These are phyloP conservation scores for Bicyclus anynana DNA, from an alignment of 1,140 invertebrate genomes.

Conservation along the genomic window DNA sequence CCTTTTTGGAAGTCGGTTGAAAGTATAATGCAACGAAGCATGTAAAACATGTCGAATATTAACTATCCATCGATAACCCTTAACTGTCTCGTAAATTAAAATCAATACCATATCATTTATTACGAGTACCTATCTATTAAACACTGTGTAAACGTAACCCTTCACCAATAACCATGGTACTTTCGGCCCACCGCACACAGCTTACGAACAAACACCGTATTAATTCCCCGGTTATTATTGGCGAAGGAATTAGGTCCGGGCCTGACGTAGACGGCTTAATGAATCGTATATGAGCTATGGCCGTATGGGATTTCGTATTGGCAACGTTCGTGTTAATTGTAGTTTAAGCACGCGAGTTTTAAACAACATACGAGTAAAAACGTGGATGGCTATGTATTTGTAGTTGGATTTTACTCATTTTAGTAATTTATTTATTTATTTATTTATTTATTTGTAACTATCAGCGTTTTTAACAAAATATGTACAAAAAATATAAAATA, in stretches of 20 bases:
- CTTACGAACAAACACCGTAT: constrained; percentile 43
- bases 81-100: not conserved
- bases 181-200: constrained; percentile 39
- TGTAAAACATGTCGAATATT: too few species aligned
- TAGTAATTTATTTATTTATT: too few species aligned
- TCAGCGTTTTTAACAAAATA: too few species aligned
- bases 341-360: not conserved
- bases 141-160: constrained; percentile 18
- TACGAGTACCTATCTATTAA: constrained; percentile 5
- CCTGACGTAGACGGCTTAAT: constrained; percentile 50
- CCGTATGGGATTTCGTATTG: constrained; percentile 1
- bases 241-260: constrained; percentile 42
- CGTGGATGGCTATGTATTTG: not conserved
- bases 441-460: too few species aligned
- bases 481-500: too few species aligned
- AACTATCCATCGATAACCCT: too few species aligned
- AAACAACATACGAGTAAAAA: too few species aligned
- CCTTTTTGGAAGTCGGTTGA: too few species aligned
- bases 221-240: constrained; percentile 53
- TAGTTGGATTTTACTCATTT: too few species aligned
- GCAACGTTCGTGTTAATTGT: not conserved
- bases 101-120: constrained; percentile 10
- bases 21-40: too few species aligned
- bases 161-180: constrained; percentile 36
- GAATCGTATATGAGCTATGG: constrained; percentile 47